Evolutionary conservation across 1,140 invertebrate genomes (phyloP), one percentile per base, ranked within the genome.

Genomic region (Conus ventricosus): DNA sequence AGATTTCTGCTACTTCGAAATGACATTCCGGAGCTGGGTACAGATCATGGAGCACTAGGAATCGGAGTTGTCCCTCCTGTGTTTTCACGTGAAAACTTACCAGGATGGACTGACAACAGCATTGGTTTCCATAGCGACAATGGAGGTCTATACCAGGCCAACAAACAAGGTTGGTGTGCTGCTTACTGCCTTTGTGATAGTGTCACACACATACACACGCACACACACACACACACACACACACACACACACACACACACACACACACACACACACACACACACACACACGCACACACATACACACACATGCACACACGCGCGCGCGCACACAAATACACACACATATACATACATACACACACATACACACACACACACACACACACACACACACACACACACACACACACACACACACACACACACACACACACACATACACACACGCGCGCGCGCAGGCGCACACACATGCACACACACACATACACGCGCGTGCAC

Each of bases 1-100:
- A 78, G 76, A 39, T 39, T 78, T 78, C 76, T 25, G 25, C 25
- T 78, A 78, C 76, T 78, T 78, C 39, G 76, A 78, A 78, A 7
- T 78, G 7, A 78, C 0, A 39, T 78, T 27, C 10, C 27, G 25
- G 25, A 78, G 25, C 76, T 78, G 23, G 25, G 76, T 25, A 11
- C 76, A 1, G 76, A 78, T 8, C 10, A 78, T 6, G 25, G 25
- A 27, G 6, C 8, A 7, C 7, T 78, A 0, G 76, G n/a, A 23
- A 78, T 78, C 6, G 76, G 76, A 78, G 76, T 78, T 78, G 76
- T 39, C 11, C 76, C 76, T 1, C 76, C 76, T 78, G 27, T 78
- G 23, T 78, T 78, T 25, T 7, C 5, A 23, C n/a, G 27, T 39
- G 0, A 5, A 25, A 5, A 27, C 4, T 27, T 78, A 7, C 76